These are phyloP conservation scores for Tiaroga cobitis DNA, from an alignment of 2,797 vertebrate species.

Conservation along the genomic window DNA sequence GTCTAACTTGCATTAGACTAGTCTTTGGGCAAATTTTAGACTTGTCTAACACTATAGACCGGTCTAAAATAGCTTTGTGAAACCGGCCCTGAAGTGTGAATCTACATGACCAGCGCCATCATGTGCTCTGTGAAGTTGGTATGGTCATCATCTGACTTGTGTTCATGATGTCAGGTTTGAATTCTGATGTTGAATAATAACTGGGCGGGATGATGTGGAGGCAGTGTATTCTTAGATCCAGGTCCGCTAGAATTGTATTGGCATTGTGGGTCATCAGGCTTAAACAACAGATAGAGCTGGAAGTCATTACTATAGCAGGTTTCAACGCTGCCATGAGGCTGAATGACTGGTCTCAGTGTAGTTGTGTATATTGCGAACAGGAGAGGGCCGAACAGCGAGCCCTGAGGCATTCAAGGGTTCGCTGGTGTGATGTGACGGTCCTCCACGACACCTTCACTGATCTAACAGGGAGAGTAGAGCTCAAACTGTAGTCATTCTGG, in stretches of 20 bases:
- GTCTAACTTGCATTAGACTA: too few species aligned
- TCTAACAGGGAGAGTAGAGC: not conserved
- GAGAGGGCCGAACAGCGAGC: not conserved
- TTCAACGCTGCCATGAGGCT: not conserved
- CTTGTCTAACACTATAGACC: too few species aligned
- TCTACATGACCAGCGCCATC: too few species aligned
- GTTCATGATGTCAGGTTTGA: too few species aligned
- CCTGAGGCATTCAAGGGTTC: not conserved
- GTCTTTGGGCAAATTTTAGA: too few species aligned
- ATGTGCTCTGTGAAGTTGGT: too few species aligned
- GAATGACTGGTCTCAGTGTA: not conserved
- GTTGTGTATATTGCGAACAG: not conserved
- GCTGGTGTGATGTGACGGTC: not conserved
- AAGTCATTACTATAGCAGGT: not conserved
- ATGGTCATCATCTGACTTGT: too few species aligned
- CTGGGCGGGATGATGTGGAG: too few species aligned
- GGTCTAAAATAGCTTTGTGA: too few species aligned
- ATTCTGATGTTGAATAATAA: too few species aligned
- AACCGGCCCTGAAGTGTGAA: too few species aligned
- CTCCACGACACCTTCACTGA: not conserved
- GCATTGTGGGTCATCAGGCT: not conserved
- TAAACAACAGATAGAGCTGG: not conserved
- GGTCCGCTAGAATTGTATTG: not conserved
- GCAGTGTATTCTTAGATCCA: too few species aligned
- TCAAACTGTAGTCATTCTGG: not conserved